Evolutionary conservation across 1,140 invertebrate species (phyloP).

Genomic region (Ostrea denselamellosa): DNA sequence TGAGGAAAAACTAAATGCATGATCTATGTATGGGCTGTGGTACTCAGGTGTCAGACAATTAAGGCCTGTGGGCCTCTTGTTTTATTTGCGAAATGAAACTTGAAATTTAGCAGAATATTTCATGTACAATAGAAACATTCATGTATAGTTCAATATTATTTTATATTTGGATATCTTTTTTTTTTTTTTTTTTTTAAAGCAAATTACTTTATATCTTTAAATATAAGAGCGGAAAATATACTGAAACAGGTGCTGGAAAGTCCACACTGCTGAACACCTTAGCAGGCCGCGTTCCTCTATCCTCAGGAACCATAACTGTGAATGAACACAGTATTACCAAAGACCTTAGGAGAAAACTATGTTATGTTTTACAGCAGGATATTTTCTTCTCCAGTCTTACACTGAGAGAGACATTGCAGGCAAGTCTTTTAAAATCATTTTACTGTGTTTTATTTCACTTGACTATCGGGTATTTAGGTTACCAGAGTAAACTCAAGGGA

Average conservation of each 20-base stretch:
- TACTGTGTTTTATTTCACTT: not conserved
- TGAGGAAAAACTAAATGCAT: too few species aligned
- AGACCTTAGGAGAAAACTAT: constrained; percentile 87
- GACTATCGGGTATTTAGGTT: not conserved
- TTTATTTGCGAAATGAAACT: too few species aligned
- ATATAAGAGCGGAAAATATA: too few species aligned
- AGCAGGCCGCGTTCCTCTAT: constrained; percentile 84
- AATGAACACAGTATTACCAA: constrained; percentile 88
- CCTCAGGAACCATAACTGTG: constrained; percentile 86
- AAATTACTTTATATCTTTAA: too few species aligned
- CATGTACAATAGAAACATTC: too few species aligned
- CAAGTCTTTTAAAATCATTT: constrained; percentile 75
- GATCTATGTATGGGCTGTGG: too few species aligned
- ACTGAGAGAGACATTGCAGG: constrained; percentile 88
- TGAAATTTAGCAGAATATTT: too few species aligned
- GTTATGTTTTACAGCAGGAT: constrained; percentile 92
- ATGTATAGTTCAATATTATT: too few species aligned
- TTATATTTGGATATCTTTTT: too few species aligned
- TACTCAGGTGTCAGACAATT: too few species aligned
- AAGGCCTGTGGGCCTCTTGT: too few species aligned
- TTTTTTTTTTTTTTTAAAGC: too few species aligned
- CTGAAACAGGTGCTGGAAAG: constrained; percentile 85
- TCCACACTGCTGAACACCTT: constrained; percentile 88
- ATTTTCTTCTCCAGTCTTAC: constrained; percentile 91
- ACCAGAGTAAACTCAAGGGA: not conserved